Base-by-base conservation (phyloP, 1,140 invertebrate genomes). In the Papilio polytes region DNA sequence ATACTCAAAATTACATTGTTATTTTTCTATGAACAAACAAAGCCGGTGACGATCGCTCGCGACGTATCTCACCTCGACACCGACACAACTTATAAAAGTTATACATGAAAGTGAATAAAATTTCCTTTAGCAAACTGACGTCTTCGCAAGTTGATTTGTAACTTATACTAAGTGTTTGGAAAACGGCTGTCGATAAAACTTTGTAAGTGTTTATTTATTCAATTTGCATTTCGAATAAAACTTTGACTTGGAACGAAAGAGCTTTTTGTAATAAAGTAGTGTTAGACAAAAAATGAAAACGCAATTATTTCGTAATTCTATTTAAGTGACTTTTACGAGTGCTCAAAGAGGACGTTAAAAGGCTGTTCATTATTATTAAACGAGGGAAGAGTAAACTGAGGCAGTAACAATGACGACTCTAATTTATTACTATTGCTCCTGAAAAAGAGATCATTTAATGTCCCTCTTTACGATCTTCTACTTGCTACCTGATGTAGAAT, bases 371-470 rank as follows among this genome's bases (percentile, higher is more conserved):
- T 63, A 26, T 63, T 63, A 63, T 63, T 63, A 63, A 63, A 63
- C 59, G 59, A 63, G 59, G 59, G 59, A 63, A 63, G 59, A 63
- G 59, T 63, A 63, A 63, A 63, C 59, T 63, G 59, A 63, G 20
- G 59, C 59, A 63, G 59, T 63, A 22, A 63, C 59, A 26, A 63
- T 63, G 59, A 63, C 59, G 59, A 63, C 59, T 63, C 59, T 63
- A 63, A 63, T 63, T 63, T 63, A 63, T 63, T 63, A 63, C 59
- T 63, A 63, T 63, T 63, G 59, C 59, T 63, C 22, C 59, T 10
- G 20, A 63, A 63, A 63, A 63, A 63, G 59, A 63, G 59, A 63
- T 63, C 59, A 63, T 63, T 63, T 63, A 63, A 63, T 63, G 20
- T 26, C 59, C 59, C 20, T 63, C 10, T 63, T 63, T 26, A 63